These are phyloP conservation scores for Ellobius talpinus DNA, from an alignment of 2,113 vertebrate species.

Conservation along the genomic window DNA sequence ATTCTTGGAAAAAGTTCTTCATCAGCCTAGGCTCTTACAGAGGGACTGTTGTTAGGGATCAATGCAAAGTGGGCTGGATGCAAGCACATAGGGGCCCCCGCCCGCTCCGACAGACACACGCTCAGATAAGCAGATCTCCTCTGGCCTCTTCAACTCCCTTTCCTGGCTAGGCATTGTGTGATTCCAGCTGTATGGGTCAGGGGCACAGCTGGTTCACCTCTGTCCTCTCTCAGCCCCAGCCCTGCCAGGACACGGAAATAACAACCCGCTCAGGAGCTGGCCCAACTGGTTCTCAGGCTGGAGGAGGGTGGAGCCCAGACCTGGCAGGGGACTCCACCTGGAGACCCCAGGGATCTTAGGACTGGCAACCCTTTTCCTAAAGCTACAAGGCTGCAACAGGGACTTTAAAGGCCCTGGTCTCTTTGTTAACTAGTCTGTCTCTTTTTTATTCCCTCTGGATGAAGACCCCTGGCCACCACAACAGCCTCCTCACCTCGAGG, in stretches of 20 bases:
- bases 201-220: not conserved
- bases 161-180: not conserved
- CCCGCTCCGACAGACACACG: not conserved
- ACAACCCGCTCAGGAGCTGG: not conserved
- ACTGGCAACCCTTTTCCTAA: not conserved
- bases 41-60: slow-evolving; percentile 72
- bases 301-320: not conserved
- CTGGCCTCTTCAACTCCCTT: not conserved
- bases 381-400: slow-evolving; percentile 42
- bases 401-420: not conserved
- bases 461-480: not conserved
- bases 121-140: not conserved
- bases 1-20: slow-evolving; percentile 23
- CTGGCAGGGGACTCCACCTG: not conserved
- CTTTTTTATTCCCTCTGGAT: no score
- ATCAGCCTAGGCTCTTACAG: slow-evolving; percentile 88
- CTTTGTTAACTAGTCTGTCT: not conserved
- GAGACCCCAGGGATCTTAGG: not conserved
- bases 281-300: slow-evolving; percentile 1
- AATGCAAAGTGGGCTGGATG: not conserved
- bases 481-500: slow-evolving; percentile 38
- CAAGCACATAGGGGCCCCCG: fast-evolving
- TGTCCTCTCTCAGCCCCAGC: not conserved
- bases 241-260: not conserved
- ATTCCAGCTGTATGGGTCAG: not conserved